A percentile compares a stretch with the other conserved stretches of the same genome.
Evolutionary conservation across 2,888 invertebrate genomes (phyloP).

Genomic region (Nephrotoma guestfalica): DNA sequence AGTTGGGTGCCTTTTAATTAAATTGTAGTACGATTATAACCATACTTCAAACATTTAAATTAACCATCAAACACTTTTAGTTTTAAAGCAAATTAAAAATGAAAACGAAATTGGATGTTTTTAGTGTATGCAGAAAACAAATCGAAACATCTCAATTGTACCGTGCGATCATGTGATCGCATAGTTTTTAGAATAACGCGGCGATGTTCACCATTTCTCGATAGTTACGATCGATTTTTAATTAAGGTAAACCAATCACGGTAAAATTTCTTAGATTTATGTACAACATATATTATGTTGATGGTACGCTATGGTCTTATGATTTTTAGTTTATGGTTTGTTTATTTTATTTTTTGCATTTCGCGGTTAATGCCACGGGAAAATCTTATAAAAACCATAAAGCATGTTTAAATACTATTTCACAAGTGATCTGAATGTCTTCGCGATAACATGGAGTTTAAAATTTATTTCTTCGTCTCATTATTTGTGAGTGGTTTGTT

Average conservation of each 20-base stretch:
- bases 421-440: background rate
- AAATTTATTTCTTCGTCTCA: background rate
- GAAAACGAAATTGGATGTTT: background rate
- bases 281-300: background rate
- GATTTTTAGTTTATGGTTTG: background rate
- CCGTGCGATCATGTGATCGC: background rate
- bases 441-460: background rate
- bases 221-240: background rate
- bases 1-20: too few relatives aligned
- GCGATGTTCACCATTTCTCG: background rate
- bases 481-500: background rate
- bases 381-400: slow-evolving; percentile 1
- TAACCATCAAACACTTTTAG: background rate
- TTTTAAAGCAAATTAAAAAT: background rate
- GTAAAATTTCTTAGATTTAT: background rate
- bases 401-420: background rate
- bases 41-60: background rate
- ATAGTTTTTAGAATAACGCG: background rate
- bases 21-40: background rate
- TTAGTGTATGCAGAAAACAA: background rate
- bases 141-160: background rate
- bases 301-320: slow-evolving; percentile 5
- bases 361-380: background rate
- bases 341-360: background rate
- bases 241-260: background rate